Conservation (phyloP, 2,888 invertebrate species). For the Diogma glabrata region DNA sequence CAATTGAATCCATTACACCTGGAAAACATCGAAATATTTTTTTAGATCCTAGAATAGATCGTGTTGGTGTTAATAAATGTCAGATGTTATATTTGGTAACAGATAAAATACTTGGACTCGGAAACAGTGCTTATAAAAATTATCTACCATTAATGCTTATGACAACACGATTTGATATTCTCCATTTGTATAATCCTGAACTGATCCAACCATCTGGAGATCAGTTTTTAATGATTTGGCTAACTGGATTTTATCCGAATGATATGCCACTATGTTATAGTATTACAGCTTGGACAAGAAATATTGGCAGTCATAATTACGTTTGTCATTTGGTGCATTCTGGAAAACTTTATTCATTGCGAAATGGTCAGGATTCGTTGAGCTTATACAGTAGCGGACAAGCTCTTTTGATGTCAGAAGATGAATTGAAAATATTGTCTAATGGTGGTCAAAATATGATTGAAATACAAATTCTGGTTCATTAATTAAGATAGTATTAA, state of each 20-base stretch:
- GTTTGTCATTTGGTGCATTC: slow-evolving; percentile 26
- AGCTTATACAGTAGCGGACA: slow-evolving; percentile 24
- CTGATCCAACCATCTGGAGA: not conserved
- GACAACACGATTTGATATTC: slow-evolving; percentile 24
- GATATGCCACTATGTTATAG: slow-evolving; percentile 23
- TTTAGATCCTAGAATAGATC: slow-evolving; percentile 23
- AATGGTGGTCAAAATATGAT: slow-evolving; percentile 25
- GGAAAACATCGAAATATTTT: slow-evolving; percentile 27
- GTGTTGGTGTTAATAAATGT: slow-evolving; percentile 23
- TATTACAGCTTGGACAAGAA: slow-evolving; percentile 25
- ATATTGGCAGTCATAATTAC: slow-evolving; percentile 15
- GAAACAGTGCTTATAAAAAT: slow-evolving; percentile 23
- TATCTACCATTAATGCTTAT: slow-evolving; percentile 29
- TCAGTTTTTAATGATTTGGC: slow-evolving; percentile 26
- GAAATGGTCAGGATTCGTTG: slow-evolving; percentile 20
- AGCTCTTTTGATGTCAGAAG: slow-evolving; percentile 23
- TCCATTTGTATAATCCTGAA: slow-evolving; percentile 17
- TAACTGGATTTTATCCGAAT: slow-evolving; percentile 25
- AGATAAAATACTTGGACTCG: slow-evolving; percentile 25
- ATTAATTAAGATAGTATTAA: too few relatives aligned
- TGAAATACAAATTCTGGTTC: slow-evolving; percentile 23
- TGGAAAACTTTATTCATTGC: slow-evolving; percentile 26
- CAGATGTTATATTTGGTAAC: slow-evolving; percentile 26
- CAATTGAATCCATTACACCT: slow-evolving; percentile 26
- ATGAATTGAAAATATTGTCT: slow-evolving; percentile 23